Conservation (phyloP, 2,797 vertebrate genomes). For the Rhyacichthys aspro region DNA sequence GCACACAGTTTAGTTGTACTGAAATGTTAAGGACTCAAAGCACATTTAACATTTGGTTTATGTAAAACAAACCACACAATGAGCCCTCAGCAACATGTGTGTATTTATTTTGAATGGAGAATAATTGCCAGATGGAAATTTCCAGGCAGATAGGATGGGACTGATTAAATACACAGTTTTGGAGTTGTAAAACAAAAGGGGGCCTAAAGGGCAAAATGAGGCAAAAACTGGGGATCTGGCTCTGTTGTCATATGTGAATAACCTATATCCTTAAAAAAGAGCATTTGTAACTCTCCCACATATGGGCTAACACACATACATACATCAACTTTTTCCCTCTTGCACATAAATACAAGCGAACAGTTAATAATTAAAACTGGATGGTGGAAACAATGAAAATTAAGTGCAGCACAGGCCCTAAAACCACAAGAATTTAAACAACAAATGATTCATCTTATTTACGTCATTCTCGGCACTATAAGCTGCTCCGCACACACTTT, state of each 20-base stretch:
- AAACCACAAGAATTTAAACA: conserved; percentile 74
- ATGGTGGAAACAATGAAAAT: conserved; percentile 81
- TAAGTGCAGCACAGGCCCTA: conserved; percentile 68
- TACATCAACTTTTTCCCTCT: conserved; percentile 15
- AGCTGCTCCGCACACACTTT: conserved; percentile 65
- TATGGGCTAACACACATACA: conserved; percentile 34
- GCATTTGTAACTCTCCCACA: conserved; percentile 50
- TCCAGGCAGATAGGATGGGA: conserved; percentile 69
- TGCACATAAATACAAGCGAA: conserved; percentile 25
- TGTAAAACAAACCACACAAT: conserved; percentile 53
- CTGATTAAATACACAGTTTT: conserved; percentile 63
- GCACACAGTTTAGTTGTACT: conserved; percentile 44
- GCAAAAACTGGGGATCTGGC: background rate
- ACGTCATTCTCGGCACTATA: conserved; percentile 67
- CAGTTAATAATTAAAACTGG: conserved; percentile 66
- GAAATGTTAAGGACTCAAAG: conserved; percentile 23
- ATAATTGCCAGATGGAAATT: conserved; percentile 74
- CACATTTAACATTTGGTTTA: conserved; percentile 43
- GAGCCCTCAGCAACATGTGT: conserved; percentile 44
- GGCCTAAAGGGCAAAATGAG: conserved; percentile 22
- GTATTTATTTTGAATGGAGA: conserved; percentile 63
- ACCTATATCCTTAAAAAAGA: conserved; percentile 46
- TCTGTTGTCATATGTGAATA: conserved; percentile 61
- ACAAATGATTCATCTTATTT: conserved; percentile 78
- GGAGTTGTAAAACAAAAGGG: conserved; percentile 50